A percentile compares a stretch with the other conserved stretches of the same genome.
phyloP scores from a whole-genome alignment of 2,888 invertebrate species.

The Eupithecia abbreviata region DNA sequence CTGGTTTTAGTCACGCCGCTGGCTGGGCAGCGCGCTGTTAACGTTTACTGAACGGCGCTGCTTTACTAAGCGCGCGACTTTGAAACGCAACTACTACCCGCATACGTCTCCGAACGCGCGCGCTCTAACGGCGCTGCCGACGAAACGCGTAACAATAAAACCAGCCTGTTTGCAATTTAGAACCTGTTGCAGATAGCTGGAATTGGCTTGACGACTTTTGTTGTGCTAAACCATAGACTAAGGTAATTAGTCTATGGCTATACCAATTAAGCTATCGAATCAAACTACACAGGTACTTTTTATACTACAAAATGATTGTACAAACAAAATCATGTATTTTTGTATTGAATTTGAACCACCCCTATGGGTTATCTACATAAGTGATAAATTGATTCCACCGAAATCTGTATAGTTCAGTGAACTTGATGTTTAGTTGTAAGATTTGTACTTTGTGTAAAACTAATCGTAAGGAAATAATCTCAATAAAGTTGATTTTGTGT shows the following conservation, averaged over 20 bases:
- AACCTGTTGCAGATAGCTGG: not conserved
- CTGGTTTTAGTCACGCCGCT: too few relatives aligned
- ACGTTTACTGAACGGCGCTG: too few relatives aligned
- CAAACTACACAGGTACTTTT: not conserved
- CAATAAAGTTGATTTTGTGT: slow-evolving; percentile 39
- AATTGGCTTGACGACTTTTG: not conserved
- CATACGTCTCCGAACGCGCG: too few relatives aligned
- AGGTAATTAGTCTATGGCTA: not conserved
- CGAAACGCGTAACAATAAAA: too few relatives aligned
- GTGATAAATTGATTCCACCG: slow-evolving; percentile 28
- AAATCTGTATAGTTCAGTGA: slow-evolving; percentile 27
- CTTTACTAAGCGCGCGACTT: too few relatives aligned
- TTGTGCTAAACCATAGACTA: not conserved
- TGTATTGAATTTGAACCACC: not conserved
- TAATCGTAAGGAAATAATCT: slow-evolving; percentile 26
- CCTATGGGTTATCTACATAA: not conserved
- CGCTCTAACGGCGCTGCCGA: too few relatives aligned
- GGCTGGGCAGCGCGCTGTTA: too few relatives aligned
- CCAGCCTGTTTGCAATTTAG: not conserved
- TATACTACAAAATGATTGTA: not conserved
- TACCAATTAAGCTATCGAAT: not conserved
- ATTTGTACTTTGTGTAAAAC: slow-evolving; percentile 31
- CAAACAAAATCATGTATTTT: slow-evolving; percentile 25
- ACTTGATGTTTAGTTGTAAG: slow-evolving; percentile 36
- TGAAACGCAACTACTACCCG: too few relatives aligned